phyloP scores from a whole-genome alignment of 2,113 vertebrate genomes.

The Hemicordylus capensis region DNA sequence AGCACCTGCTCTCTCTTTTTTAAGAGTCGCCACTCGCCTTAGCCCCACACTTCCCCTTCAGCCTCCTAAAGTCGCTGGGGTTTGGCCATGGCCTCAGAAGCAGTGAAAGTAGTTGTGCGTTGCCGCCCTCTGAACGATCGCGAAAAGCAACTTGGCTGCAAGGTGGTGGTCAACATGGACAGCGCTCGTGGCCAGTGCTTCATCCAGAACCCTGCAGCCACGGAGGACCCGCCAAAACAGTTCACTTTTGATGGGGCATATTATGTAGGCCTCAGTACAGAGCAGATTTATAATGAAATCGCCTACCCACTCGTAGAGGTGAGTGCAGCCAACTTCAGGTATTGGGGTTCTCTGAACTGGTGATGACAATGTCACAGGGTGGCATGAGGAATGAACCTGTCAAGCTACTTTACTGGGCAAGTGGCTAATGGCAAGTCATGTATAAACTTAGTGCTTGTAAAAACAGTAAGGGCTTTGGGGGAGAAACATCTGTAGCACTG shows the following conservation, averaged over 20 bases:
- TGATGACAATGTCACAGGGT: not conserved
- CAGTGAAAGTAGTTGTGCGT: constrained; percentile 85
- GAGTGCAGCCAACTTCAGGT: constrained; percentile 25
- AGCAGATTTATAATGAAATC: constrained; percentile 90
- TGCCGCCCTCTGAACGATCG: constrained; percentile 83
- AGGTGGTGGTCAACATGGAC: constrained; percentile 77
- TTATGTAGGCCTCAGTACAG: constrained; percentile 79
- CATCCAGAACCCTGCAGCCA: constrained; percentile 76
- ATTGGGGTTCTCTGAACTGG: not conserved
- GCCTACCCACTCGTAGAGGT: constrained; percentile 89
- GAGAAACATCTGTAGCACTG: not conserved
- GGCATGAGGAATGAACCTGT: not conserved
- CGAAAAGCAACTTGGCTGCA: constrained; percentile 78
- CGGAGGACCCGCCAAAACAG: constrained; percentile 81
- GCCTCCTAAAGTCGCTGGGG: not conserved
- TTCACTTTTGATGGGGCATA: constrained; percentile 91
- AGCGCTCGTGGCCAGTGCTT: constrained; percentile 79
- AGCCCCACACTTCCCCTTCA: not conserved
- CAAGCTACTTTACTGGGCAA: not conserved
- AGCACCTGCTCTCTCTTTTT: not conserved
- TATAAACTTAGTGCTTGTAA: not conserved
- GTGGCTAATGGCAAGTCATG: not conserved
- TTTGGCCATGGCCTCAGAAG: constrained; percentile 79
- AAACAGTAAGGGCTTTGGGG: not conserved
- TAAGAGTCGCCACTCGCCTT: not conserved